Evolutionary conservation across 2,113 vertebrate species (phyloP), one percentile per base, ranked within the genome.

Genomic region (Engystomops pustulosus): DNA sequence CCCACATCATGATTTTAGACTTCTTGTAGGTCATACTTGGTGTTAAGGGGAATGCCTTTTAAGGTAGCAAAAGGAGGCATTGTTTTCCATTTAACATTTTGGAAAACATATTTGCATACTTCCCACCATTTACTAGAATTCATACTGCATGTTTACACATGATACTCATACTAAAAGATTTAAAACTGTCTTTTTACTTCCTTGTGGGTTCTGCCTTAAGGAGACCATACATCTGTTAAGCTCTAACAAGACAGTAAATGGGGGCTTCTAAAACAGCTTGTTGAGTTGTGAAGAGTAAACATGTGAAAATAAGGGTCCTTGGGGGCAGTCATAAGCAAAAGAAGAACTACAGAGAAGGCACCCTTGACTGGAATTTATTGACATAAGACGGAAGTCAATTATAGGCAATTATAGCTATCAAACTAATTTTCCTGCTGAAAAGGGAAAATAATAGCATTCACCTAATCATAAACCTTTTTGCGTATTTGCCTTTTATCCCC

Each of bases 371-470:
- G 67, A 51, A 55, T 55, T 20, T 68, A 30, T 17, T 23, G 32
- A 15, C 65, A 78, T 70, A 79, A 69, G 23, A 6, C 15, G 49
- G 62, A 55, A 70, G 83, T 58, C 62, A 85, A 85, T 85, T 85
- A 85, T 41, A 79, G 65, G 74, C 36, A 85, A 85, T 85, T 78
- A 79, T n/a, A 32, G 74, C 75, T 70, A 85, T 85, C 83, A 85
- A 70, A 79, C 62, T 85, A 41, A 85, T 85, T 85, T 85, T 67
- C 62, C 34, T 79, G 75, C 70, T 85, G 83, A 85, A 67, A 84
- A 55, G 47, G 45, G 45, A n/a, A 78, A 85, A 85, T 79, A 85
- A 85, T 79, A 85, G 83, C 75, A 58, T 60, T 69, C 62, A 44
- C n/a, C 62, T 70, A 44, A 79, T 58, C 34, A 45, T 58, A 79